A percentile compares a stretch with the other conserved stretches of the same genome.
These are phyloP conservation scores for Lithobius niger DNA, from an alignment of 1,140 invertebrate species.

Conservation along the genomic window DNA sequence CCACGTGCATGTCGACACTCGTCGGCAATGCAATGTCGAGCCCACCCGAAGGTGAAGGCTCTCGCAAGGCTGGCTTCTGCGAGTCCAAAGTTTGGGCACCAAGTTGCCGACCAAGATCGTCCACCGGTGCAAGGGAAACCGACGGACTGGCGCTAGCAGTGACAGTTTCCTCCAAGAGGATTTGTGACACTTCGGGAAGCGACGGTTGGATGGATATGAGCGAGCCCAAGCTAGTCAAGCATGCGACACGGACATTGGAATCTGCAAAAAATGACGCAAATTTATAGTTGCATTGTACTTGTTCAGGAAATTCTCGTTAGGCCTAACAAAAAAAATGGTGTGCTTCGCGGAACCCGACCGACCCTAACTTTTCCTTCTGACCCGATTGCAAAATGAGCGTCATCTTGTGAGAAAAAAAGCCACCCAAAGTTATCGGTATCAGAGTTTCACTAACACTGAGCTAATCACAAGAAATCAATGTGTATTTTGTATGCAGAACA, in stretches of 20 bases:
- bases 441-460: too few species aligned
- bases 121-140: not conserved
- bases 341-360: too few species aligned
- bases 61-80: not conserved
- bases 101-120: not conserved
- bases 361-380: too few species aligned
- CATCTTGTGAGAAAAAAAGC: too few species aligned
- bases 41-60: not conserved
- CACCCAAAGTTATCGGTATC: too few species aligned
- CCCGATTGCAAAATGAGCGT: too few species aligned
- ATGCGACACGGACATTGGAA: slow-evolving; percentile 55
- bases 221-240: slow-evolving; percentile 58
- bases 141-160: not conserved
- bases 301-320: too few species aligned
- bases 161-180: slow-evolving; percentile 18
- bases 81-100: too few species aligned
- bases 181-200: slow-evolving; percentile 37
- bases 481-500: too few species aligned
- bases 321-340: too few species aligned
- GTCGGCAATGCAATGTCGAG: not conserved
- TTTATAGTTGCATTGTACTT: too few species aligned
- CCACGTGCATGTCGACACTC: not conserved
- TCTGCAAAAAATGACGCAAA: slow-evolving; percentile 37
- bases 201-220: slow-evolving; percentile 49
- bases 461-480: too few species aligned